A percentile compares a stretch with the other conserved stretches of the same genome.
Conservation (phyloP, 2,888 invertebrate species). For the Octonoba sinensis region DNA sequence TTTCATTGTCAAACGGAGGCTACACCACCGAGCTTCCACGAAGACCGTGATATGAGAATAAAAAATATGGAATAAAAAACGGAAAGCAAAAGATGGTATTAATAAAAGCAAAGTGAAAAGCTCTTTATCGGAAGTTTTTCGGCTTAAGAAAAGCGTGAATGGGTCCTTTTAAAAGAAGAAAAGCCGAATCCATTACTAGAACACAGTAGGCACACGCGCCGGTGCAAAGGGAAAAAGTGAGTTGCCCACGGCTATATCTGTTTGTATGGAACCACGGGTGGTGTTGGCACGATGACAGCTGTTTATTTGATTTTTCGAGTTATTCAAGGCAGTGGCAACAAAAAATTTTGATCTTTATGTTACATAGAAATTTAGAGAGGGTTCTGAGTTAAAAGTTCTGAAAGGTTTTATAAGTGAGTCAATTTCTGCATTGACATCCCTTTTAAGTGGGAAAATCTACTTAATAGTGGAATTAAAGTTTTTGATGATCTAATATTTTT, state of each 20-base stretch:
- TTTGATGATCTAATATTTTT: too few relatives aligned
- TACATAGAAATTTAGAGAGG: conserved; percentile 39
- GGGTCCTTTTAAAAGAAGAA: conserved; percentile 51
- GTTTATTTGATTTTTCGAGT: conserved; percentile 44
- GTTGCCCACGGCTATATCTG: conserved; percentile 41
- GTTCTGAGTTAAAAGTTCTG: not conserved
- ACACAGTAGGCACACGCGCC: conserved; percentile 49
- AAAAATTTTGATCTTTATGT: conserved; percentile 38
- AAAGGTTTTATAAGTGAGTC: conserved; percentile 38
- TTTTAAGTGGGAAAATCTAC: not conserved
- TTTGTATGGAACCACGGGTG: conserved; percentile 41
- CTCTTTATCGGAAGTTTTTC: conserved; percentile 60
- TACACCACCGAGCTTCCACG: not conserved
- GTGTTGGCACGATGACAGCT: conserved; percentile 40
- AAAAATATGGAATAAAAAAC: conserved; percentile 2
- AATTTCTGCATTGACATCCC: conserved; percentile 35
- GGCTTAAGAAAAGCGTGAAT: conserved; percentile 56
- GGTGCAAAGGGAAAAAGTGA: conserved; percentile 38
- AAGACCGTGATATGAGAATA: not conserved
- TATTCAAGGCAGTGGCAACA: conserved; percentile 38
- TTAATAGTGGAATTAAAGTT: too few relatives aligned
- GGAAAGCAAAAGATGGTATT: conserved; percentile 37
- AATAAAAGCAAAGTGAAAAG: conserved; percentile 58
- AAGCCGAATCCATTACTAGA: conserved; percentile 60
- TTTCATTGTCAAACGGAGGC: conserved; percentile 14